Evolutionary conservation across 1,140 invertebrate species (phyloP).

Genomic region (Medauroidea extradentata): DNA sequence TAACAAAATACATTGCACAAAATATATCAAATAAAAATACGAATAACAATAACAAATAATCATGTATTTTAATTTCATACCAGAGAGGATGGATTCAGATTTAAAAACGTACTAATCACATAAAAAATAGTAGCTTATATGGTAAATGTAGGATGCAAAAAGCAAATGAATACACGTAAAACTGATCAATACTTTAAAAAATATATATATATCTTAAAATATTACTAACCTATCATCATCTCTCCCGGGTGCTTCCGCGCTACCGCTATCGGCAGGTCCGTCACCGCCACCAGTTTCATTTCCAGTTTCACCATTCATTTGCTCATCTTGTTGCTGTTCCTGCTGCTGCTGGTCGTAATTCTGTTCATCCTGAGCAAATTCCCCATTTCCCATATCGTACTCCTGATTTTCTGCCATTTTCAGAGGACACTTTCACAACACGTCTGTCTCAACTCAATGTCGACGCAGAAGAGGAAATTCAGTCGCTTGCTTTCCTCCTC

Average conservation of each 20-base stretch:
- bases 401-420: slow-evolving; percentile 20
- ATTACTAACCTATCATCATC: slow-evolving; percentile 26
- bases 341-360: slow-evolving; percentile 8
- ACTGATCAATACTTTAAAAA: too few species aligned
- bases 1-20: too few species aligned
- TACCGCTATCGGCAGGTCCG: slow-evolving; percentile 23
- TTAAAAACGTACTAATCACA: neutral
- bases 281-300: slow-evolving; percentile 10
- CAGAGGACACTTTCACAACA: neutral
- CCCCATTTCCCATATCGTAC: slow-evolving; percentile 20
- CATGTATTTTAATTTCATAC: too few species aligned
- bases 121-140: too few species aligned
- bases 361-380: slow-evolving; percentile 16
- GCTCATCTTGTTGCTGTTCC: slow-evolving; percentile 10
- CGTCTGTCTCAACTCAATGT: neutral
- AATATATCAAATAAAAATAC: too few species aligned
- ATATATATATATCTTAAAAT: neutral
- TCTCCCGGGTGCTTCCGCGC: slow-evolving; percentile 27
- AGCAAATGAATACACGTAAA: too few species aligned
- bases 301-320: slow-evolving; percentile 15
- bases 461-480: slow-evolving; percentile 6
- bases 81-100: slow-evolving; percentile 4
- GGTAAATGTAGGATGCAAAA: too few species aligned
- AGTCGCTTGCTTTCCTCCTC: neutral
- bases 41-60: too few species aligned